These are phyloP conservation scores for Montifringilla adamsi DNA, from an alignment of 2,113 vertebrate genomes.

Conservation along the genomic window DNA sequence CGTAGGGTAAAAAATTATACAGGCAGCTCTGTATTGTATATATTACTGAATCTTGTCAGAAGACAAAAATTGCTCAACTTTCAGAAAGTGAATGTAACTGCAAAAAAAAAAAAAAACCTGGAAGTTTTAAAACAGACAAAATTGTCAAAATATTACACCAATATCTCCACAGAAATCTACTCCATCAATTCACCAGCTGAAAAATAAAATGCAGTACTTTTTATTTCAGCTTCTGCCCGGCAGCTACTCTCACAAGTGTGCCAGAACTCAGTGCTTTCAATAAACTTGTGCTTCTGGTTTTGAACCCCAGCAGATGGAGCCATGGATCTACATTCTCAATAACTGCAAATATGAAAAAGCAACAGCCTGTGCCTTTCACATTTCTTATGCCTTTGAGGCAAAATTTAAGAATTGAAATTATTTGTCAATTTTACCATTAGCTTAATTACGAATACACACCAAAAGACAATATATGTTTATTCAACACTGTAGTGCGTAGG, in stretches of 20 bases:
- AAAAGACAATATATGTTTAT: background rate
- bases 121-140: background rate
- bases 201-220: background rate
- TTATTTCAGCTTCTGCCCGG: background rate
- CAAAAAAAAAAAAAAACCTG: accelerated
- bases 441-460: background rate
- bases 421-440: background rate
- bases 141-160: background rate
- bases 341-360: background rate
- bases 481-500: background rate
- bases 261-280: accelerated
- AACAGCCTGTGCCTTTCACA: background rate
- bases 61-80: background rate
- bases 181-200: background rate
- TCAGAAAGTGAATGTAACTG: background rate
- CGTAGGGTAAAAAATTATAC: background rate
- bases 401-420: background rate
- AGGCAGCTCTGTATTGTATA: background rate
- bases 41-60: background rate
- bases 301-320: constrained; percentile 55
- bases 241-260: background rate
- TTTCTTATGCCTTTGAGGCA: background rate
- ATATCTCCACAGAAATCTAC: background rate
- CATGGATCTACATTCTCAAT: background rate
- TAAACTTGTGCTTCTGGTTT: background rate